Evolutionary conservation across 2,797 vertebrate species (phyloP).

Genomic region (Erethizon dorsatum): DNA sequence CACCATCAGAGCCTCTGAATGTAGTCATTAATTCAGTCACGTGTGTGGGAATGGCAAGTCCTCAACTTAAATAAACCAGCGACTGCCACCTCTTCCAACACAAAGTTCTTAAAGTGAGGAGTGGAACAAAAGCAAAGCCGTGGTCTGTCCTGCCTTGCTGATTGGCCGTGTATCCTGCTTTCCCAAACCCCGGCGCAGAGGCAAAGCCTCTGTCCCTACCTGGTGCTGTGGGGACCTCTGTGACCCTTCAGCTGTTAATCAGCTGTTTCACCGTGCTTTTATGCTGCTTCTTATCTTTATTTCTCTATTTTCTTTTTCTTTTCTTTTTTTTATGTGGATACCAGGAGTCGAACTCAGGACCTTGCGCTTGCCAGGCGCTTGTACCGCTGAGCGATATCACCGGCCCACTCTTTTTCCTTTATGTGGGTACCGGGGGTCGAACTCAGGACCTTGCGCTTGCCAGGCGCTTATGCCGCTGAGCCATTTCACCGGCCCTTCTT

Average conservation of each 20-base stretch:
- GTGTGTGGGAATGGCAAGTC: not conserved
- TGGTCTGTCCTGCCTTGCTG: not conserved
- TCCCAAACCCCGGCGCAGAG: not conserved
- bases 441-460: too few species aligned
- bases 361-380: too few species aligned
- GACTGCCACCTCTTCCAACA: not conserved
- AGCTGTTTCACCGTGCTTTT: not conserved
- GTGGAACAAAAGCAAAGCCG: not conserved
- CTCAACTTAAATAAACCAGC: not conserved
- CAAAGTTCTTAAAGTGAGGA: not conserved
- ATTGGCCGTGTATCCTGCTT: not conserved
- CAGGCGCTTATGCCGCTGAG: too few species aligned
- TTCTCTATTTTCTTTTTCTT: not conserved
- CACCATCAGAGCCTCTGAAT: not conserved
- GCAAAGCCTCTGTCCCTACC: too few species aligned
- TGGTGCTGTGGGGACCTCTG: accelerated
- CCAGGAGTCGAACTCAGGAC: too few species aligned
- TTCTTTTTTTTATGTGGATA: too few species aligned
- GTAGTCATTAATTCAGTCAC: not conserved
- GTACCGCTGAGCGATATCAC: too few species aligned
- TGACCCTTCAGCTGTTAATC: too few species aligned
- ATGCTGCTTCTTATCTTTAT: not conserved
- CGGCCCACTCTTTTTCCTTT: too few species aligned
- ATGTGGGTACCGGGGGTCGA: too few species aligned
- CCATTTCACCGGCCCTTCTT: too few species aligned